phyloP scores from a whole-genome alignment of 1,140 invertebrate species.

The Armadillidium nasatum region DNA sequence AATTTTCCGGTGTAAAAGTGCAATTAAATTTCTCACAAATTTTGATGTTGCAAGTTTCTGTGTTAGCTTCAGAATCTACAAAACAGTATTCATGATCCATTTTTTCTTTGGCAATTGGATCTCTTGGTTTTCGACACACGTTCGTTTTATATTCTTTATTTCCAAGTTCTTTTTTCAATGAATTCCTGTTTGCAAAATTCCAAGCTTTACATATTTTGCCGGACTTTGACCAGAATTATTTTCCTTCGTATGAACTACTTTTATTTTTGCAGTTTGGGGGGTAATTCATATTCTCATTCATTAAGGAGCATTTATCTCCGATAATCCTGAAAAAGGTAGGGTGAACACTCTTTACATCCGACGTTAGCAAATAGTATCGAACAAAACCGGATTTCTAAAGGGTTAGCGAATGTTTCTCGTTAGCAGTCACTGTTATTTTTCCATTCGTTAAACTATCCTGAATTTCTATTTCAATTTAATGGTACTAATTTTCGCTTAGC shows the following conservation, averaged over 20 bases:
- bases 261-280: not conserved
- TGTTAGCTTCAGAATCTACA: not conserved
- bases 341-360: not conserved
- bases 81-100: not conserved
- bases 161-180: not conserved
- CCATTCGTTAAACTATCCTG: not conserved
- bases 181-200: not conserved
- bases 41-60: not conserved
- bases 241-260: not conserved
- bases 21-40: not conserved
- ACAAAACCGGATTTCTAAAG: not conserved
- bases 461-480: not conserved
- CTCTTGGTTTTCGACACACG: not conserved
- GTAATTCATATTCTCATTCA: not conserved
- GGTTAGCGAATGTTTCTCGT: not conserved
- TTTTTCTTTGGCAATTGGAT: not conserved
- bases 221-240: constrained; percentile 1
- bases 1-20: not conserved
- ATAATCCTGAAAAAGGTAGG: constrained; percentile 4
- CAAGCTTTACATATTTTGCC: not conserved
- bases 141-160: not conserved
- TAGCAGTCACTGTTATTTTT: not conserved
- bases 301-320: not conserved
- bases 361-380: not conserved
- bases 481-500: not conserved